Evolutionary conservation across 2,797 vertebrate species (phyloP), one percentile per base, ranked within the genome.

Genomic region (Lithobates sylvaticus): DNA sequence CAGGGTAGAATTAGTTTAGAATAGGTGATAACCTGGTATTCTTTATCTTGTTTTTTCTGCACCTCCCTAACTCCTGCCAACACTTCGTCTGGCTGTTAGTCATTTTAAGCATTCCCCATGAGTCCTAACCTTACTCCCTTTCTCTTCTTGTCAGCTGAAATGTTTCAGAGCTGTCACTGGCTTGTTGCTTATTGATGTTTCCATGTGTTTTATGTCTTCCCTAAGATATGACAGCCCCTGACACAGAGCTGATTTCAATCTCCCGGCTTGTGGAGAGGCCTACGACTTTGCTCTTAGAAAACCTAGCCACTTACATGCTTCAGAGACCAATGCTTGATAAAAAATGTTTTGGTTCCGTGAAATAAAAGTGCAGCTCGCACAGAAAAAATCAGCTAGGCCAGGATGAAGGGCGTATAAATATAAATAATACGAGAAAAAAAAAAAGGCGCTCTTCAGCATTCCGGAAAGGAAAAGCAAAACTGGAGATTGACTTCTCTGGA

Each of bases 131-230:
- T 98, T 97, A 93, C 96, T 96, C 95, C 94, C 95, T 95, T 95
- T 96, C 96, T 96, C 95, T 93, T 95, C 96, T 95, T 94, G 94
- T 96, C 95, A 94, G 92, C 95, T 94, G 92, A 93, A 93, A 94
- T 94, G 96, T 95, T 96, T 95, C 95, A 92, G 95, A 98, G 97
- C 97, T 98, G 97, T 98, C 97, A 98, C 96, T 93, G 94, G 97
- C 96, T 97, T 97, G 97, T 97, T 98, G 97, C 97, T 97, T 98
- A 98, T 99, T 99, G 97, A 99, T 98, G 97, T 98, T 96, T 96
- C 96, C 95, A 95, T 98, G 97, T 99, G 97, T 98, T 99, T 99
- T 97, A 99, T 97, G 97, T 98, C 96, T 96, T 95, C 92, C 93
- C 95, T 93, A 95, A 96, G 97, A 97, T 97, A 97, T 98, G 97